Evolutionary conservation across 2,888 invertebrate genomes (phyloP), one percentile per base, ranked within the genome.

Genomic region (Athalia cordata): DNA sequence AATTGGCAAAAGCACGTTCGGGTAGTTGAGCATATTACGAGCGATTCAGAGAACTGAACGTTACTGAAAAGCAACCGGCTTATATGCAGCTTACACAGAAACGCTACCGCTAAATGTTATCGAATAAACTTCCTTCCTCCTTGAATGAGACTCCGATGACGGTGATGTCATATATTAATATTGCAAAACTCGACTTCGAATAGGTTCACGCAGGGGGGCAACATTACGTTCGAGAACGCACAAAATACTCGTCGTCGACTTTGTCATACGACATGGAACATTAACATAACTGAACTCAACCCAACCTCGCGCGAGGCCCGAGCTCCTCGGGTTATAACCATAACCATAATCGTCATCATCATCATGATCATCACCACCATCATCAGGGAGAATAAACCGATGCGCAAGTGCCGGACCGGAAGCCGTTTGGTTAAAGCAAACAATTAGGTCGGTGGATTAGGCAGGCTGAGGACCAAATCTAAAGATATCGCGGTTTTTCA

Each of bases 391-490:
- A 72, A 47, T 59, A 15, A 72, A 72, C 72, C 43, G 57, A 72
- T 59, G 52, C 52, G 59, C 52, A 47, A 72, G 70, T 70, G 57
- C 57, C 13, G 57, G 72, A 72, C 72, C 72, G 72, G 72, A 72
- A 72, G 72, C 59, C 59, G 72, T 72, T 72, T 13, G 72, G 72
- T 72, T 72, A 47, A 59, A 72, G 72, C 72, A 72, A 72, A 72
- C 72, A 72, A 72, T 72, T 72, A 72, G 72, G 59, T 72, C 59
- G 72, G 7, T 47, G 72, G 59, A 72, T 72, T 72, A 72, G 59
- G 29, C 29, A 29, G 72, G 59, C 68, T 68, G 59, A 59, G 59
- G 47, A 9, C 59, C 72, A 47, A 13, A 29, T 29, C 29, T 29
- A 47, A 3, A 29, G 5, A 64, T 59, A 72, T 72, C 72, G 72